Evolutionary conservation across 2,888 invertebrate genomes (phyloP), one percentile per base, ranked within the genome.

Genomic region (Ellobium chinense): DNA sequence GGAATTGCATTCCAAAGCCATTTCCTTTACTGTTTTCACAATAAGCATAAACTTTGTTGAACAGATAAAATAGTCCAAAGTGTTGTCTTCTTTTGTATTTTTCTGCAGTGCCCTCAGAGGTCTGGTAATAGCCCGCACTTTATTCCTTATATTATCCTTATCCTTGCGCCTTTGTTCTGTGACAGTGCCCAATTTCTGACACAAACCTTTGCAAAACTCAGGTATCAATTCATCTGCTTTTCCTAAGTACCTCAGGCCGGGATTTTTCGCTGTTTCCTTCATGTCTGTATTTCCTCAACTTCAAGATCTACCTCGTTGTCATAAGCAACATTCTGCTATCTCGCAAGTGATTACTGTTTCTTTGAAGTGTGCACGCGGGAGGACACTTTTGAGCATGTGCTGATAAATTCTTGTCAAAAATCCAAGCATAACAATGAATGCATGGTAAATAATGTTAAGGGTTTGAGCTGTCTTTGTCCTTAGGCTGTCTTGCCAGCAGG

Each of bases 121-220:
- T 54, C 46, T 70, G 2, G 24, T 54, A 21, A 68, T 21, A 24
- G 37, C 39, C 39, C 68, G 34, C 21, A 68, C 12, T 68, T 68
- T 68, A 5, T 36, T 68, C 24, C 68, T 68, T n/a, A 68, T 68
- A 27, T 68, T 68, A 24, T 68, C 68, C 31, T 68, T 68, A 31
- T 68, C 68, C 24, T 68, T 68, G 9, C 68, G 18, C 21, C 68
- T 5, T 27, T 68, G 68, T 24, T 68, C 68, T 7, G 5, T 31
- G 9, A 12, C 7, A 29, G 65, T 5, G 4, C 65, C 65, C 29
- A 65, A 31, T 65, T 65, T 65, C 5, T 65, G 65, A 12, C 18
- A 9, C 27, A 65, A 21, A 5, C 65, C 65, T 12, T 31, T 18
- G 29, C 65, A 65, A 21, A 65, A 65, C 21, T 65, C 65, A 5